phyloP scores from a whole-genome alignment of 1,140 invertebrate species.

The Ephestia elutella region DNA sequence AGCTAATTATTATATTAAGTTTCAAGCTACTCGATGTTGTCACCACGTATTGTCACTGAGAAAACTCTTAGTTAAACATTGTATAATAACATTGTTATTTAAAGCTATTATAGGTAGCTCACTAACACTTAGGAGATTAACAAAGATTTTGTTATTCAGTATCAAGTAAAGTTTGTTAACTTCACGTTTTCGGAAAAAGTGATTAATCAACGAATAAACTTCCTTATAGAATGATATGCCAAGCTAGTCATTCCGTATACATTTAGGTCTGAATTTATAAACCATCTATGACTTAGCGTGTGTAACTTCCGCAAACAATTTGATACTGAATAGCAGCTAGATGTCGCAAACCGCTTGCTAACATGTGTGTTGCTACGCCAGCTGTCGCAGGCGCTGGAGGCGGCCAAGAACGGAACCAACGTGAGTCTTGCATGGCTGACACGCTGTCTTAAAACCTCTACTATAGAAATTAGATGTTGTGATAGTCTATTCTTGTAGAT shows the following conservation, averaged over 20 bases:
- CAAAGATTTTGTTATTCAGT: slow-evolving; percentile 1
- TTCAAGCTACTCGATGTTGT: slow-evolving; percentile 8
- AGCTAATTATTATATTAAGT: background rate
- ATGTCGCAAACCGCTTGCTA: slow-evolving; percentile 36
- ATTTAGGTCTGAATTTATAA: too few relatives aligned
- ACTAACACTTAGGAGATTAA: background rate
- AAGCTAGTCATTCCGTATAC: too few relatives aligned
- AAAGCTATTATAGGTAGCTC: background rate
- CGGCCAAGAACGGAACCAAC: slow-evolving; percentile 63
- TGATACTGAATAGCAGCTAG: slow-evolving; percentile 16
- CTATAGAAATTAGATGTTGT: too few relatives aligned
- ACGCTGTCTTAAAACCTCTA: too few relatives aligned
- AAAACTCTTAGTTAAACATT: background rate
- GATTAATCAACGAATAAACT: too few relatives aligned
- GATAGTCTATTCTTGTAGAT: too few relatives aligned
- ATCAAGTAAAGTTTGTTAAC: background rate
- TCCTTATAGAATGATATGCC: too few relatives aligned
- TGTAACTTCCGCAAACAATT: too few relatives aligned
- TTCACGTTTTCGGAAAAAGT: too few relatives aligned
- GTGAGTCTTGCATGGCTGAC: slow-evolving; percentile 65
- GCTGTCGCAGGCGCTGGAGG: slow-evolving; percentile 68
- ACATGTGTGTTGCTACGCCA: slow-evolving; percentile 61
- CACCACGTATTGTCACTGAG: background rate
- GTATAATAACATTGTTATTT: slow-evolving; percentile 5
- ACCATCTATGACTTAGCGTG: too few relatives aligned